phyloP scores from a whole-genome alignment of 2,888 invertebrate genomes.

The Lepidochitona cinerea region DNA sequence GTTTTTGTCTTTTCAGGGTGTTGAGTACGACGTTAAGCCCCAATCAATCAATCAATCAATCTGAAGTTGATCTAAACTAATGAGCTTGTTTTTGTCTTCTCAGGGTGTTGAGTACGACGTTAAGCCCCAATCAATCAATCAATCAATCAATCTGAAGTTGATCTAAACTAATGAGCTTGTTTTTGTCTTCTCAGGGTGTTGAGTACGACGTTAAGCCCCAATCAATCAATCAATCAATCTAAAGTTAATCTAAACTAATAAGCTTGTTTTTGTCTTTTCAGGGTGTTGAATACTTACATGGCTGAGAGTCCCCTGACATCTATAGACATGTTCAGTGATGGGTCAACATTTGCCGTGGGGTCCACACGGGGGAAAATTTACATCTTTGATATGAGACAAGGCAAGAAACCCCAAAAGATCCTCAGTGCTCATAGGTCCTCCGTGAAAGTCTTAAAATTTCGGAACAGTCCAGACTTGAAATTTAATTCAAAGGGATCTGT shows the following conservation, averaged over 20 bases:
- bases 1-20: slow-evolving; percentile 1
- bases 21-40: too few species aligned
- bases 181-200: slow-evolving; percentile 2
- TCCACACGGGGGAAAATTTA: slow-evolving; percentile 67
- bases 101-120: slow-evolving; percentile 59
- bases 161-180: background rate
- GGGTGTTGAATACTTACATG: slow-evolving; percentile 55
- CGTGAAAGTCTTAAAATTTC: slow-evolving; percentile 60
- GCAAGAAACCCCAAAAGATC: slow-evolving; percentile 47
- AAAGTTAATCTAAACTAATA: too few species aligned
- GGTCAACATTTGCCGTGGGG: slow-evolving; percentile 67
- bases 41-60: too few species aligned
- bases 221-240: too few species aligned
- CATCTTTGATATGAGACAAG: slow-evolving; percentile 67
- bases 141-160: too few species aligned
- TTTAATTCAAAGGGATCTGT: too few species aligned
- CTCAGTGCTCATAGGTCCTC: slow-evolving; percentile 65
- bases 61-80: too few species aligned
- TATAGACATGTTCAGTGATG: slow-evolving; percentile 65
- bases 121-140: too few species aligned
- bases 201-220: too few species aligned
- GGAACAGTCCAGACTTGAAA: slow-evolving; percentile 27
- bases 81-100: too few species aligned
- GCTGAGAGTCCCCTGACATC: slow-evolving; percentile 66
- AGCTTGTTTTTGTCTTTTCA: slow-evolving; percentile 23